Base-by-base conservation (phyloP, 2,888 invertebrate genomes). In the Epinotia ramella region DNA sequence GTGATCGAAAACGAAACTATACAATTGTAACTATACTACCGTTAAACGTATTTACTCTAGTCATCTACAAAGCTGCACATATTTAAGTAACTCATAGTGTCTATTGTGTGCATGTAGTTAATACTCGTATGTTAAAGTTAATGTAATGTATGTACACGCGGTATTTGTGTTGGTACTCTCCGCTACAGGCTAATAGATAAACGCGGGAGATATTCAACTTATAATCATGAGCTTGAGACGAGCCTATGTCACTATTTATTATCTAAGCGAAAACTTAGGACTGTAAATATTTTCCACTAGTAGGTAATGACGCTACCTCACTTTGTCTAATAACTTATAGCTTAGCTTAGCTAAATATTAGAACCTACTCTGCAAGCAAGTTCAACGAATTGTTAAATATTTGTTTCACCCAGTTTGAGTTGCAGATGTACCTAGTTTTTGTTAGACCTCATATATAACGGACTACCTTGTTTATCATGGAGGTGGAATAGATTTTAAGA, bases 251-350 rank as follows among this genome's bases (percentile, higher is more conserved):
- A 81, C 86, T 83, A 84, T 84, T 87, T 84, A 84, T 82, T 87
- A 85, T 81, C 90, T 90, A 92, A 92, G 90, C 80, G 84, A 84
- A 83, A 84, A 86, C 85, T 86, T 89, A 89, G 86, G 88, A 87
- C 83, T 94, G 93, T 94, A 94, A 84, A 94, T 93, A 94, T 89
- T 91, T 91, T 91, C 89, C 91, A 91, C 87, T 92, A 92, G 91
- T 91, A 89, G 91, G 90, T 93, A 93, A 94, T 91, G 91, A 92
- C 87, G 94, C 94, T 94, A 94, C 94, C 94, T 94, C 94, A 94
- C 93, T 91, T 92, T 88, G 76, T 89, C 81, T 87, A 91, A 90
- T 91, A 91, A 90, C 89, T 89, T 89, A 88, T 90, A 93, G 93
- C 93, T 94, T 93, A 93, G 91, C 91, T 88, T 89, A 87, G 83